Conservation (phyloP, 2,113 vertebrate genomes). For the Orycteropus afer region DNA sequence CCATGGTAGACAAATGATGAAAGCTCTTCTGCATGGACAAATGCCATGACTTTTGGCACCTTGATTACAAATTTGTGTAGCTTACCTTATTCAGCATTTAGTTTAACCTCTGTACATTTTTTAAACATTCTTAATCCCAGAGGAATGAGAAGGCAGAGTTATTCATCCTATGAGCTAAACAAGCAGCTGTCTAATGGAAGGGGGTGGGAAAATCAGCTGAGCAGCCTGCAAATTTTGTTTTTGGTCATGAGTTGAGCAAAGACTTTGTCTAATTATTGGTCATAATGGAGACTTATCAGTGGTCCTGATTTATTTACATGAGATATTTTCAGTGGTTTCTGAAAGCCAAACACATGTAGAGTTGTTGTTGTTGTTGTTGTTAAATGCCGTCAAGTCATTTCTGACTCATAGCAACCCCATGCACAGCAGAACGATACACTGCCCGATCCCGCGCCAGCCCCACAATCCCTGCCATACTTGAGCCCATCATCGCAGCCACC, state of each 20-base stretch:
- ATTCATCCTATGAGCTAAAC: neutral
- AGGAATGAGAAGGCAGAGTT: neutral
- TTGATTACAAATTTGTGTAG: neutral
- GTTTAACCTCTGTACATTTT: neutral
- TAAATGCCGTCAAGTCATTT: too few relatives aligned
- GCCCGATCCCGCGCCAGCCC: too few relatives aligned
- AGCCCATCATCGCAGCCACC: too few relatives aligned
- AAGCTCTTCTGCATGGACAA: neutral
- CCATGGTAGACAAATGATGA: neutral
- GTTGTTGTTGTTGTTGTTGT: too few relatives aligned
- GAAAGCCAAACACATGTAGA: neutral
- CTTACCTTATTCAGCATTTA: neutral
- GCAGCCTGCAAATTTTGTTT: neutral
- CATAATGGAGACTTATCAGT: neutral
- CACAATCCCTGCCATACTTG: too few relatives aligned
- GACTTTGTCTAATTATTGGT: neutral
- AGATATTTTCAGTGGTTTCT: neutral
- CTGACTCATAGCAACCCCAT: too few relatives aligned
- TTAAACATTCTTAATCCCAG: neutral
- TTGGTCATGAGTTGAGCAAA: neutral
- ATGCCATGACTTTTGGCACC: neutral
- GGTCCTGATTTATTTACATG: neutral
- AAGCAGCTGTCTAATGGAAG: neutral
- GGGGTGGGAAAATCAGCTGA: neutral
- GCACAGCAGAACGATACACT: too few relatives aligned